Evolutionary conservation across 2,797 vertebrate species (phyloP), one percentile per base, ranked within the genome.

Genomic region (Selene dorsalis): DNA sequence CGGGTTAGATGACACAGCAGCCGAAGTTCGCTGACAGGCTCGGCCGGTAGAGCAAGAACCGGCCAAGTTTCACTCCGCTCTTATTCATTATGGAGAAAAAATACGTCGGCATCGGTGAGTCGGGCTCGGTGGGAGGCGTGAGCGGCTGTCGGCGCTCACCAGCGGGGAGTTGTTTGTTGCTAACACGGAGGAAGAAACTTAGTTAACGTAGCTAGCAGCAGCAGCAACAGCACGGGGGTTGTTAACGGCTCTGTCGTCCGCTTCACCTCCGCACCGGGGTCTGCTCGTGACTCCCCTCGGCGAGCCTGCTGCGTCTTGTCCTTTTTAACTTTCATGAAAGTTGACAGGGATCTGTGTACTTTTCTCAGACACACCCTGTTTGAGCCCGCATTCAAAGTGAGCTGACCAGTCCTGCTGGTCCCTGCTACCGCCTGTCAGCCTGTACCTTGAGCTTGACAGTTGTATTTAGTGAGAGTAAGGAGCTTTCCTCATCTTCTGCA

Each of bases 1-100:
- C 32, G 7, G 32, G 67, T 52, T 68, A 4, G 41, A 43, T 80
- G 86, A 84, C 83, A 87, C 68, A 35, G 68, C 72, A 68, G 59
- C 84, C 88, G 69, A 90, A 89, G 84, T 91, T 90, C 77, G 68
- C 72, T 69, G 79, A 78, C 80, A 68, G 80, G 79, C 76, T 85
- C 69, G 41, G 69, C 48, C 71, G 73, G 59, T 55, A 24, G 67
- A 86, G 56, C 83, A 76, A 63, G 80, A 85, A 64, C 32, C 79
- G 55, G 76, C 26, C 66, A 85, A 80, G 75, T 88, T 88, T 72
- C 55, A 47, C 4, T 72, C 60, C 10, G 7, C 61, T 38, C 56
- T 79, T 75, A 84, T 84, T 86, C 76, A 84, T 87, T 64, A 79
- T 80, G 55, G 32, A 74, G 20, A 14, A 16, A n/a, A 12, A 12